Base-by-base conservation (phyloP, 64 coral and sea anemone species). In the Cladopsammia gracilis region DNA sequence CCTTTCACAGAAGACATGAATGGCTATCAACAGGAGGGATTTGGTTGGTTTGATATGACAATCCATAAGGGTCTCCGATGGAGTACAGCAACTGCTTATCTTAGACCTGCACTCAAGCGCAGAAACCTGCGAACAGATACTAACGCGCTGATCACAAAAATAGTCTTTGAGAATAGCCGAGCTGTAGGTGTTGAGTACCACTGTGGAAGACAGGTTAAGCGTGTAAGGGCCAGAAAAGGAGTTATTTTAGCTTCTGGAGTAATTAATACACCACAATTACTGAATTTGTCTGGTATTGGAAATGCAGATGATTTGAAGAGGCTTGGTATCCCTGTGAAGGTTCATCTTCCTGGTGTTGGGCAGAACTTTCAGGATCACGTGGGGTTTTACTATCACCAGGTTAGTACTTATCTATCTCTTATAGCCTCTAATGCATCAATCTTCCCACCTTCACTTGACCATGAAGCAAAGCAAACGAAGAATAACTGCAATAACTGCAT, bases 1-100 rank as follows among this genome's bases (percentile, higher is more conserved):
- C 89, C 90, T 64, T 95, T 88, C 53, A 98, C 96, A 51, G 84
- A 92, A 8, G 93, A 98, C 70, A 95, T 98, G 93, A 98, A 98
- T 93, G 96, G 96, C 47, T 98, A 89, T 64, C 93, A 93, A 76
- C 96, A 98, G 67, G 96, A 95, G 69, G 96, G 96, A 18, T 82
- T 98, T 93, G 96, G 96, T 3, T 92, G 93, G 76, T 95, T 87
- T 86, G 96, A 95, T 58, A 98, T 98, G 96, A 98, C 96, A 34
- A 87, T 98, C 22, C 90, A 98, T 56, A 87, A 95, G 71, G 96
- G 96, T 16, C 25, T 91, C 18, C 71, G 96, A 50, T 98, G 96
- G 96, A 98, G 73, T 51, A 93, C 96, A 16, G 93, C 96, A 14
- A 95, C 95, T 86, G 96, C 96, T n/a, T 98, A 98, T 64, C 73